phyloP scores from a whole-genome alignment of 2,797 vertebrate genomes.

The Coracias cyanogaster region DNA sequence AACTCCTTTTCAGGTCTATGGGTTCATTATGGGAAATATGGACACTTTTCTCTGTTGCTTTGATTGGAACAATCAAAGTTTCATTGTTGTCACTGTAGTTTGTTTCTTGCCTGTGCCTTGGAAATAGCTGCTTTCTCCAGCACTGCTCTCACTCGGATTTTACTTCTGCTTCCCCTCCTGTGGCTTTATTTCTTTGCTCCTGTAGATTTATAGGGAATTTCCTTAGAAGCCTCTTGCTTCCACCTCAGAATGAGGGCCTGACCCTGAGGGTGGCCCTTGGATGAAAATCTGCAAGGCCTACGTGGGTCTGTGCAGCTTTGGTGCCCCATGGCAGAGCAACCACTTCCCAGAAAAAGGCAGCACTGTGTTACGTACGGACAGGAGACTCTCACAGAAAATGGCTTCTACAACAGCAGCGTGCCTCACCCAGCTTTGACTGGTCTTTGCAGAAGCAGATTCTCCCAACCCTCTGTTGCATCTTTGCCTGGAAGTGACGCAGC shows the following conservation, averaged over 20 bases:
- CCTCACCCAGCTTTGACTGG: background rate
- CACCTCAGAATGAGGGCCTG: background rate
- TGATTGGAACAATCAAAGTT: background rate
- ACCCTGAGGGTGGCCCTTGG: background rate
- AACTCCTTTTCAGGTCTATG: background rate
- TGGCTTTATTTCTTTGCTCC: background rate
- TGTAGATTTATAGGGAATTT: background rate
- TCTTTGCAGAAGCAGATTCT: background rate
- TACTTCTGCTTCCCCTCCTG: background rate
- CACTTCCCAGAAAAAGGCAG: background rate
- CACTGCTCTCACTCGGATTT: rapidly evolving
- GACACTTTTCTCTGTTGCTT: background rate
- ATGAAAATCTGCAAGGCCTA: rapidly evolving
- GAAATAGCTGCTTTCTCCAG: background rate
- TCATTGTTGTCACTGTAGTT: background rate
- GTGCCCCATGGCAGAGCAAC: background rate
- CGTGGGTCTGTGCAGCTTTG: rapidly evolving
- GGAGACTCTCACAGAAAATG: rapidly evolving
- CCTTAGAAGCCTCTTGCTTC: background rate
- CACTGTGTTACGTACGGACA: rapidly evolving
- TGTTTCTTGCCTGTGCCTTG: background rate
- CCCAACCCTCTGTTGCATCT: background rate
- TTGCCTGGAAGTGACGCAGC: background rate
- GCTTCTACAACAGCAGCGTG: rapidly evolving
- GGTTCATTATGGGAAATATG: background rate